Evolutionary conservation across 2,113 vertebrate genomes (phyloP), one percentile per base, ranked within the genome.

Genomic region (Hemiprocne comata): DNA sequence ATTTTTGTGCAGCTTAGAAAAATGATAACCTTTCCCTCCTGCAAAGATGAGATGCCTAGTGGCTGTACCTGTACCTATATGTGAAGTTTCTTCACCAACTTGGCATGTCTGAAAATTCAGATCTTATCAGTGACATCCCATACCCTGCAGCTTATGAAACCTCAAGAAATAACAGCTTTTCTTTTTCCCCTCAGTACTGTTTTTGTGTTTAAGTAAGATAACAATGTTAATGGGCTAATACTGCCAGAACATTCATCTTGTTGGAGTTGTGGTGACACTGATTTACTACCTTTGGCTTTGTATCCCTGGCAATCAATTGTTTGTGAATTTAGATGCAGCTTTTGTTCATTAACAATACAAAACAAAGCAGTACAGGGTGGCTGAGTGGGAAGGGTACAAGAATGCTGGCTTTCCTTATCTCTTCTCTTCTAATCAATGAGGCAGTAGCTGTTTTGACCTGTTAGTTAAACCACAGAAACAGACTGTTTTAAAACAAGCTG

Each of bases 211-310:
- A 57, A 79, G 76, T 92, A 48, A 65, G 95, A 82, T 89, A 71
- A 95, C 75, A 84, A 89, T 94, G 91, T 96, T 95, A 93, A 88
- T 75, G 94, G 95, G 71, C 94, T 82, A 90, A 61, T 94, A 76
- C 82, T 94, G 81, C 72, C 78, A 79, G 81, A 28, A 72, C 86
- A 48, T 90, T 95, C 54, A 94, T 80, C 72, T 44, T 70, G 46
- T 17, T 67, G 67, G 82, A 70, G 82, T 46, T 76, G 91, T 53
- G 90, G 86, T 71, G 76, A 67, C 85, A 61, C 82, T 65, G 74
- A 96, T 88, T 91, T 73, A 94, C 72, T 70, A 38, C 71, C 85
- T 64, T 61, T 81, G 71, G 78, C 83, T 90, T 54, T 50, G 62
- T 31, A 88, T 69, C 79, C 24, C 19, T 0, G 3, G 24, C 34